Evolutionary conservation across 2,888 invertebrate genomes (phyloP), one percentile per base, ranked within the genome.

Genomic region (Carpatolechia fugitivella): DNA sequence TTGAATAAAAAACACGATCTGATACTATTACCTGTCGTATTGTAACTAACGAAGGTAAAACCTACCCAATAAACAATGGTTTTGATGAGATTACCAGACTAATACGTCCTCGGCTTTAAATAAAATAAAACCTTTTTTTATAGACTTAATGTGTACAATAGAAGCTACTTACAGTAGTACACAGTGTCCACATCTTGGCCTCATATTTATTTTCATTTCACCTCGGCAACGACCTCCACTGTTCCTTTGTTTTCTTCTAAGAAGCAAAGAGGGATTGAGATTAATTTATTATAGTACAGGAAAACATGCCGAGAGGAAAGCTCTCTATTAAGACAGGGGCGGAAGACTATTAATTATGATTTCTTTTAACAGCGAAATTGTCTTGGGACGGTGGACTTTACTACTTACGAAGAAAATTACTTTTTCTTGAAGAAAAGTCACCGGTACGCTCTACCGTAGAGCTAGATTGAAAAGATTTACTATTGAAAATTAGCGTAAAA

Each of bases 241-340:
- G 38, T 14, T 38, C 40, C 40, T 18, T 41, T 41, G 18, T 38
- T 38, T 38, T 16, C 7, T 24, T 24, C 6, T 24, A 24, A 10
- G 11, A 11, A 20, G 64, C 63, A 70, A 65, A 70, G 74, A 73
- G 70, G 80, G 82, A 89, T 86, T 73, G 86, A 87, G 87, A 89
- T 87, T 88, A 87, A 89, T 89, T 86, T 89, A 85, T 85, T 87
- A 85, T 81, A 78, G 81, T 77, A 65, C 78, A 72, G 76, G 85
- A 84, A 82, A 87, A 88, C 87, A 87, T 82, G 82, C 83, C 78
- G 80, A 84, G 76, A 81, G 67, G 76, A 81, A 78, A 76, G 80
- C 83, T 86, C 86, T 85, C 85, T 86, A 86, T 86, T 85, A 85
- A 83, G 85, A 76, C 78, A 77, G 75, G 77, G 79, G 75, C 71